Evolutionary conservation across 2,797 vertebrate genomes (phyloP).

Genomic region (Myripristis jacobus): DNA sequence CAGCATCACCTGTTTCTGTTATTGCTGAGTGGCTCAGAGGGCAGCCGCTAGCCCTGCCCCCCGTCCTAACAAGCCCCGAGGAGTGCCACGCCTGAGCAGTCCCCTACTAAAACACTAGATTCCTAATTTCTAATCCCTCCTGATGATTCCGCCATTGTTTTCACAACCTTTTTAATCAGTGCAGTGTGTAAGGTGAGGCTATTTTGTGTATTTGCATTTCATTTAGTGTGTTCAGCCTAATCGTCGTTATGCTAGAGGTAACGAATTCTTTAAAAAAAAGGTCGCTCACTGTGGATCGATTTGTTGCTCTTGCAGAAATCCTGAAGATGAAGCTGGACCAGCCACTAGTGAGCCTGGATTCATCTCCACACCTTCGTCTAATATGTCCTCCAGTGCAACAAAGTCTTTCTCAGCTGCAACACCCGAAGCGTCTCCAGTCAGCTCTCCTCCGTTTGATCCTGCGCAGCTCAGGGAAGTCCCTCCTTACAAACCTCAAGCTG

Average conservation of each 20-base stretch:
- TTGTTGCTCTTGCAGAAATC: slow-evolving; percentile 45
- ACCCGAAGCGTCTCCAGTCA: slow-evolving; percentile 25
- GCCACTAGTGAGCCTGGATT: slow-evolving; percentile 27
- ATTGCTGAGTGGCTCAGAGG: slow-evolving; percentile 71
- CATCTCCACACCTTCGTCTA: slow-evolving; percentile 20
- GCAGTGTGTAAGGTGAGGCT: slow-evolving; percentile 66
- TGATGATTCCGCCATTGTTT: slow-evolving; percentile 38
- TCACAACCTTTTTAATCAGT: slow-evolving; percentile 28
- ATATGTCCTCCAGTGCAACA: slow-evolving; percentile 17
- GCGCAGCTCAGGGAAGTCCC: slow-evolving; percentile 18
- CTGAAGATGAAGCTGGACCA: slow-evolving; percentile 11
- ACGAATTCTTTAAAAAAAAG: not conserved
- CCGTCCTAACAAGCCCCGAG: slow-evolving; percentile 66
- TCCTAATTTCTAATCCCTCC: slow-evolving; percentile 52
- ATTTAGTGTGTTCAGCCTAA: not conserved
- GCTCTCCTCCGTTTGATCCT: slow-evolving; percentile 27
- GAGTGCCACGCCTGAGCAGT: slow-evolving; percentile 70
- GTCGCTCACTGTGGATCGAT: slow-evolving; percentile 6
- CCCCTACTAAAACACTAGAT: slow-evolving; percentile 45
- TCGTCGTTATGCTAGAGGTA: not conserved
- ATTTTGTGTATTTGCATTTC: slow-evolving; percentile 22
- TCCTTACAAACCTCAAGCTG: slow-evolving; percentile 34
- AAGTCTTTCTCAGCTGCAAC: slow-evolving; percentile 36
- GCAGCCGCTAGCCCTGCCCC: slow-evolving; percentile 67
- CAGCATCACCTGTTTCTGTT: slow-evolving; percentile 60